phyloP scores from a whole-genome alignment of 2,797 vertebrate genomes.

The Neomorphus geoffroyi region DNA sequence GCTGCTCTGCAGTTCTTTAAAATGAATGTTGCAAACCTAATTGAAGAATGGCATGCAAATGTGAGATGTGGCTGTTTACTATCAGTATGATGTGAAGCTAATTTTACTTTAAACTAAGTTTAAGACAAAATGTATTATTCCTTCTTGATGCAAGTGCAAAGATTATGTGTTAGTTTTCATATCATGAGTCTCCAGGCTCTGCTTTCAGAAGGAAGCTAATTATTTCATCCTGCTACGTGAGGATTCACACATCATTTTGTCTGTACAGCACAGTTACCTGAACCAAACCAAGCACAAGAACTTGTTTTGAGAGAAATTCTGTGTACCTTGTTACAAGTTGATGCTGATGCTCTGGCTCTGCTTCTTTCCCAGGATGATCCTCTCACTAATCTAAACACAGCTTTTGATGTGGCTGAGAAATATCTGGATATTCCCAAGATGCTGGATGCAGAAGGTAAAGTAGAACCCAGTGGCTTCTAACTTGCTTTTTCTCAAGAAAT shows the following conservation, averaged over 20 bases:
- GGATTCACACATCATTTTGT: neutral
- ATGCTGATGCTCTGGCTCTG: constrained; percentile 1
- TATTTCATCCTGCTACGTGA: neutral
- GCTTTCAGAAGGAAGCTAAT: neutral
- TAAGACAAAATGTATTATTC: neutral
- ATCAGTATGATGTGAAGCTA: neutral
- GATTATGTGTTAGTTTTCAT: neutral
- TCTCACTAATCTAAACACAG: constrained; percentile 94
- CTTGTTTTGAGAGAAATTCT: neutral
- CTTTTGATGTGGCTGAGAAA: constrained; percentile 94
- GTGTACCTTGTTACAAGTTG: neutral
- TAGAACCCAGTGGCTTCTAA: constrained; percentile 16
- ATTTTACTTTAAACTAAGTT: neutral
- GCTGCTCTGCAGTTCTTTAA: constrained; percentile 24
- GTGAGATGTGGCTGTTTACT: neutral
- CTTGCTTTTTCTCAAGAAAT: neutral
- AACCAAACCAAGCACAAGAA: neutral
- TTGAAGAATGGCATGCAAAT: neutral
- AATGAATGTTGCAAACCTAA: constrained; percentile 7
- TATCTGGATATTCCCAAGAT: constrained; percentile 97
- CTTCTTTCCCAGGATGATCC: constrained; percentile 86
- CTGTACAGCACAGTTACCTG: neutral
- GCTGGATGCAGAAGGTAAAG: constrained; percentile 93
- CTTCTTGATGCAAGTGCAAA: neutral
- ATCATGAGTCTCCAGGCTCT: neutral